Evolutionary conservation across 2,113 vertebrate species (phyloP), one percentile per base, ranked within the genome.

Genomic region (Notiomystis cincta): DNA sequence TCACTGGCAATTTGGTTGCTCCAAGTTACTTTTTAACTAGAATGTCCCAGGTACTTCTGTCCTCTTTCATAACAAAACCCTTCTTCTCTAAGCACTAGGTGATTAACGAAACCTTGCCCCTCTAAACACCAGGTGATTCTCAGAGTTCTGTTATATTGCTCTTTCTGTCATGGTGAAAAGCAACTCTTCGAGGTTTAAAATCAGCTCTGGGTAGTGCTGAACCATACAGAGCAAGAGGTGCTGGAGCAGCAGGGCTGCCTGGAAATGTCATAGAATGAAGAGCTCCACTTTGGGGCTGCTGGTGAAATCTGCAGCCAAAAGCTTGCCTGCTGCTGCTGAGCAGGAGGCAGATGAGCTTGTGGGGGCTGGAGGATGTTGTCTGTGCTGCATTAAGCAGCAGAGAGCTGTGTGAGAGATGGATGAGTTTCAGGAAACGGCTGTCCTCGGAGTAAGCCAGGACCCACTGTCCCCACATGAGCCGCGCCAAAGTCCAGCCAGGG

Each of bases 381-480:
- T 62, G 5, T 40, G 70, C 70, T 48, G 53, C 64, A 16, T 3
- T 2, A 1, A 44, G 65, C 70, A 44, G 69, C 93, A 67, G 48
- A 65, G 47, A 6, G 0, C n/a, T 44, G 10, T 6, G 44, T 23
- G 48, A 89, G 57, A 60, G 58, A 51, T 11, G 13, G 58, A 47
- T 30, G 40, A 56, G 33, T n/a, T 64, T 33, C 4, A 4, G 58
- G 65, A 47, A 75, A 78, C 19, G 45, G 31, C 18, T 56, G 7
- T 78, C 28, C 15, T 31, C 54, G 60, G 56, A 7, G 21, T 12
- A 23, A 81, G 77, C 53, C 0, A 1, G 37, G 27, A 57, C 27
- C n/a, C 3, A 1, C 35, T 2, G 1, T 65, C 45, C 27, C 33
- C 2, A 3, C 13, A 15, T 18, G 42, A 44, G 61, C 54, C 6